A percentile compares a stretch with the other conserved stretches of the same genome.
These are phyloP conservation scores for Geococcyx californianus DNA, from an alignment of 2,113 vertebrate genomes.

Conservation along the genomic window DNA sequence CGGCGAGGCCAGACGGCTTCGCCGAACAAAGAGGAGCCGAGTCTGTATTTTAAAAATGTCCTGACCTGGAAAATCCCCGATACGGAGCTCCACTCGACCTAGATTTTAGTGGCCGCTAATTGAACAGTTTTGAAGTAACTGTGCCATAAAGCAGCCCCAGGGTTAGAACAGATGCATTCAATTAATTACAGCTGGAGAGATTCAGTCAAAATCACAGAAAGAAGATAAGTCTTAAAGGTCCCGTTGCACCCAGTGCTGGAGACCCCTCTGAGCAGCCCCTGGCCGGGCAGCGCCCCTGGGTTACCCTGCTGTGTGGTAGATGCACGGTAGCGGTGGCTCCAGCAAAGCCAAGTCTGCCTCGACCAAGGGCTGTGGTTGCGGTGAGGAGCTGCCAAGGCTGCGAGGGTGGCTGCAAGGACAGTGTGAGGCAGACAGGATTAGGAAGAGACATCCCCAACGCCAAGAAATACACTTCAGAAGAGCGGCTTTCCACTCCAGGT, in stretches of 20 bases:
- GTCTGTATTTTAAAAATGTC: conserved; percentile 56
- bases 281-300: background rate
- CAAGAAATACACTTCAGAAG: background rate
- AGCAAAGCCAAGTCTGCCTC: background rate
- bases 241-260: background rate
- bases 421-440: too few species aligned
- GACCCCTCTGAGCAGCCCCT: background rate
- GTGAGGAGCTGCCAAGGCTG: background rate
- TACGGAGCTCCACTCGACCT: conserved; percentile 73
- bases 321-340: background rate
- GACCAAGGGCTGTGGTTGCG: background rate
- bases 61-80: conserved; percentile 78
- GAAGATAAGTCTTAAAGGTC: conserved; percentile 35
- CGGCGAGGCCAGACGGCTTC: background rate
- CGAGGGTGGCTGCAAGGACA: too few species aligned
- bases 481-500: background rate
- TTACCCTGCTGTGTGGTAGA: accelerated
- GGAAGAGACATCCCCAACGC: background rate
- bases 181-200: conserved; percentile 87
- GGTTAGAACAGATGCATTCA: conserved; percentile 85
- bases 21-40: background rate
- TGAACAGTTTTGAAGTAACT: conserved; percentile 91
- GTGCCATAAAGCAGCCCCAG: conserved; percentile 85
- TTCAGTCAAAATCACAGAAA: conserved; percentile 2
- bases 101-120: conserved; percentile 90